These are phyloP conservation scores for Leptopilina boulardi DNA, from an alignment of 1,140 invertebrate species.

Conservation along the genomic window DNA sequence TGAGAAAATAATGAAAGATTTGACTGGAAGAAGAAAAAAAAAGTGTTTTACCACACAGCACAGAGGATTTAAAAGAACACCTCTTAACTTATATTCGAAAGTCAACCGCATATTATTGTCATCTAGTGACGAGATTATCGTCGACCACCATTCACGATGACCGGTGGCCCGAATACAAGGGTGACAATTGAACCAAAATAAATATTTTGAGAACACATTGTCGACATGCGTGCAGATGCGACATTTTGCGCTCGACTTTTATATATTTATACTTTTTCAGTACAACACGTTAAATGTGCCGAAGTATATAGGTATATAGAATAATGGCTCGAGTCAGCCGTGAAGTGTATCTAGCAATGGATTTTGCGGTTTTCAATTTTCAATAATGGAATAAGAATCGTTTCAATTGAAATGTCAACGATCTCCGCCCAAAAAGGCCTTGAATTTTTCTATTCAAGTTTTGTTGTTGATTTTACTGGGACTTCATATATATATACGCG, in stretches of 20 bases:
- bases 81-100: constrained; percentile 19
- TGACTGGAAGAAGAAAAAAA: not conserved
- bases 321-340: constrained; percentile 47
- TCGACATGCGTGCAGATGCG: constrained; percentile 49
- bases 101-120: constrained; percentile 28
- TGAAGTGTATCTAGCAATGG: constrained; percentile 42
- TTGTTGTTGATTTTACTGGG: constrained; percentile 53
- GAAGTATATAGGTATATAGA: not conserved
- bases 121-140: constrained; percentile 37
- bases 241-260: constrained; percentile 43
- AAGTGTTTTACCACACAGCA: not conserved
- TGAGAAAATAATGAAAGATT: constrained; percentile 15
- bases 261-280: constrained; percentile 43
- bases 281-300: constrained; percentile 16
- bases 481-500: too few species aligned
- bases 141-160: constrained; percentile 33
- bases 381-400: constrained; percentile 53
- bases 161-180: constrained; percentile 31
- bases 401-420: constrained; percentile 55
- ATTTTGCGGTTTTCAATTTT: constrained; percentile 54
- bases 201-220: constrained; percentile 50
- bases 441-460: constrained; percentile 39
- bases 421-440: constrained; percentile 45
- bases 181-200: constrained; percentile 40
- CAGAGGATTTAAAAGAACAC: not conserved